Evolutionary conservation across 1,140 invertebrate genomes (phyloP), one percentile per base, ranked within the genome.

Genomic region (Agraylea sexmaculata): DNA sequence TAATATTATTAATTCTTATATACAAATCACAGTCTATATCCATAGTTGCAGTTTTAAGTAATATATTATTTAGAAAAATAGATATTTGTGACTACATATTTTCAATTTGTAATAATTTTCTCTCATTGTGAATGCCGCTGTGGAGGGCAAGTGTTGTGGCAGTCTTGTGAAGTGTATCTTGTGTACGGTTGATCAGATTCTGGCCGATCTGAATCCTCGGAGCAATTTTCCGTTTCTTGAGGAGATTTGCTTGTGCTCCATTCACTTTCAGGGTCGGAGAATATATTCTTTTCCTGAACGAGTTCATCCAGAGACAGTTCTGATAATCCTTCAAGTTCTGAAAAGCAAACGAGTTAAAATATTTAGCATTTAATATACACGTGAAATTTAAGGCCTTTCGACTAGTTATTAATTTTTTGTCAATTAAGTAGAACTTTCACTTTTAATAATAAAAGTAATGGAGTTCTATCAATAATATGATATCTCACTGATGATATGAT

Each of bases 231-330:
- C 0, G 48, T 50, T 10, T 37, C 47, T 13, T 8, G 12, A 1
- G 39, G 32, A 0, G 55, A 53, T 2, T 50, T 47, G n/a, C 53
- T 44, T 5, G 45, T 37, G 3, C 44, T 50, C 63, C 63, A 66
- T 44, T 67, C 64, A 46, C 63, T 66, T 43, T 67, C 64, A 0
- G 64, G 61, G 35, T 67, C 64, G 7, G 64, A 67, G 47, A 66
- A 65, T 44, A 67, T 58, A 42, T 59, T 62, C 33, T 56, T 51
- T n/a, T 64, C 59, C 16, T 45, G 46, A n/a, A 62, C 38, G n/a
- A 21, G 18, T 15, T 47, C 48, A 12, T 50, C 45, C 18, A 44
- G 6, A 2, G 38, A 38, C 16, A 44, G 35, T 21, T 50, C 42
- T 10, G 41, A 41, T 31, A 46, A 29, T 15, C 48, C 48, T 40